Evolutionary conservation across 2,888 invertebrate species (phyloP), one percentile per base, ranked within the genome.

Genomic region (Melangyna quadrimaculata): DNA sequence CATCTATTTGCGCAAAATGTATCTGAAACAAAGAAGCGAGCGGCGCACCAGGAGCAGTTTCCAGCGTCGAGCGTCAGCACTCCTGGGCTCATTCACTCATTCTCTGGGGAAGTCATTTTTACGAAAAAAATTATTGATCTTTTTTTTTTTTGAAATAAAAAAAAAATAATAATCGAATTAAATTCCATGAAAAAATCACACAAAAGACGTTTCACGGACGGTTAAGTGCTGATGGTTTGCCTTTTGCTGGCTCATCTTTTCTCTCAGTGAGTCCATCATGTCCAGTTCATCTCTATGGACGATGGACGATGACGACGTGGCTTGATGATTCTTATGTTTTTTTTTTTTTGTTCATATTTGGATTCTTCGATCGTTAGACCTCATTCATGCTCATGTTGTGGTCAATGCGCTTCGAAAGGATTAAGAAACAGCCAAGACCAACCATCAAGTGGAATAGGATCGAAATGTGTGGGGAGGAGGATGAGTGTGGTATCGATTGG

Each of bases 111-210:
- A 40, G 35, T 35, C 2, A 57, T 37, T 59, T 59, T 22, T 19
- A 14, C 2, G n/a, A 40, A 40, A 40, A n/a, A n/a, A n/a, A n/a
- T n/a, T n/a, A n/a, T n/a, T n/a, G n/a, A n/a, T n/a, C n/a, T n/a
- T n/a, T n/a, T n/a, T n/a, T n/a, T n/a, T n/a, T n/a, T n/a, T n/a
- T 29, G n/a, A 55, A 55, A n/a, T n/a, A 19, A 14, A 29, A 57
- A 71, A 37, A 32, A 22, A 70, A 43, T 63, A 81, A 74, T 87
- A 87, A 87, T 87, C 87, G 87, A 87, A 87, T 87, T 87, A 87
- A 82, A 87, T 87, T 87, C 87, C 87, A 82, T 87, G 71, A 78
- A 87, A 78, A 87, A 87, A 87, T 87, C 82, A 78, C 65, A 87
- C 78, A 87, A 87, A 82, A 87, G 82, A 82, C 78, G 78, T 78